These are phyloP conservation scores for Drosophila maculinotata DNA, from an alignment of 2,888 invertebrate genomes.

Conservation along the genomic window DNA sequence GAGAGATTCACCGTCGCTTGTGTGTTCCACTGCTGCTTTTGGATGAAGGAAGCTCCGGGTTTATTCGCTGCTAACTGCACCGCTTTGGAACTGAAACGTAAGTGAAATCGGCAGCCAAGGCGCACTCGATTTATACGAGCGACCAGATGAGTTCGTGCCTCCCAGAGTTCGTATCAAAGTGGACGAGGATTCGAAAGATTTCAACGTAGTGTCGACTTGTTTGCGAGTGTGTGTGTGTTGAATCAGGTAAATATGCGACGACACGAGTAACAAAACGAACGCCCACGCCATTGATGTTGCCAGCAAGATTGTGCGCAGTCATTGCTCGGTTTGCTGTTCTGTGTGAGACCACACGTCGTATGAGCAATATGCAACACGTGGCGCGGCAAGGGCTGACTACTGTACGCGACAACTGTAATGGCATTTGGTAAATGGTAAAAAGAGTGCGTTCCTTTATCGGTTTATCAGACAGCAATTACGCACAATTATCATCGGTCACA, in stretches of 20 bases:
- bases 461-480: constrained; percentile 74
- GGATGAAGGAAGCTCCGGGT: constrained; percentile 17
- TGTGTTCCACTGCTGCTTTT: constrained; percentile 3
- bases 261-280: constrained; percentile 53
- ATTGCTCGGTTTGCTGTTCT: constrained; percentile 20
- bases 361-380: constrained; percentile 75
- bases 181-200: constrained; percentile 76
- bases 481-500: constrained; percentile 59
- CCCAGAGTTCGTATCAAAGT: constrained; percentile 37
- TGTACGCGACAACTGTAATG: constrained; percentile 8
- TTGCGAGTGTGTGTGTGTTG: constrained; percentile 19
- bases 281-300: constrained; percentile 44
- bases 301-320: constrained; percentile 73
- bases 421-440: constrained; percentile 22
- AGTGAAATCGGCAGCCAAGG: constrained; percentile 77
- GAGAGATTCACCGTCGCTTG: constrained; percentile 62
- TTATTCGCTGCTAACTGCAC: constrained; percentile 72
- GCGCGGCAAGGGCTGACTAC: no score
- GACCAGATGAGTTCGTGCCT: constrained; percentile 29
- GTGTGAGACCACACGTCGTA: constrained; percentile 41
- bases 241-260: constrained; percentile 44
- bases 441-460: constrained; percentile 42
- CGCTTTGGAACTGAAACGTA: constrained; percentile 79
- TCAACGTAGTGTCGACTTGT: constrained; percentile 53
- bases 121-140: constrained; percentile 81